phyloP scores from a whole-genome alignment of 2,113 vertebrate species.

The Proterorhinus semilunaris region DNA sequence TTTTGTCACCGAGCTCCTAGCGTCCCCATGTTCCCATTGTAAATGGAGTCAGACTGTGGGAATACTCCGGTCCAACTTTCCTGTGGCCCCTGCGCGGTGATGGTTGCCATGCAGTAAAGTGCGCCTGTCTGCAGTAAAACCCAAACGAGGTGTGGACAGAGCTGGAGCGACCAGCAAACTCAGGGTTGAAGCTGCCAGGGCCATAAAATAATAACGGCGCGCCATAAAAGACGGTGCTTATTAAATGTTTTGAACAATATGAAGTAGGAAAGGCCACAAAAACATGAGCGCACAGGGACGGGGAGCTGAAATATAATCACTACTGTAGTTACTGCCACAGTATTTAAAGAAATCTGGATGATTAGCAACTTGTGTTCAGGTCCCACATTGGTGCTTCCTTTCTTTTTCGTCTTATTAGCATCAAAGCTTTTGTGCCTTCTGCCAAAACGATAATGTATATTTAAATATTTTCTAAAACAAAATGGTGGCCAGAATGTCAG shows the following conservation, averaged over 20 bases:
- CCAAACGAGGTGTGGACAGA: constrained; percentile 71
- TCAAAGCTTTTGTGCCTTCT: too few relatives aligned
- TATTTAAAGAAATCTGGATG: too few relatives aligned
- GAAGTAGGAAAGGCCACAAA: constrained; percentile 25
- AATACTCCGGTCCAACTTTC: constrained; percentile 58
- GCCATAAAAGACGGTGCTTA: constrained; percentile 76
- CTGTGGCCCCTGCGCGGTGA: constrained; percentile 47
- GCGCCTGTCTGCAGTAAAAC: constrained; percentile 69
- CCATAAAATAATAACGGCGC: constrained; percentile 73
- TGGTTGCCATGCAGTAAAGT: constrained; percentile 64
- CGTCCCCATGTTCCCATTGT: constrained; percentile 18
- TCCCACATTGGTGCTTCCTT: too few relatives aligned
- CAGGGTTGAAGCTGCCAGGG: constrained; percentile 53
- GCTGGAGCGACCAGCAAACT: constrained; percentile 69
- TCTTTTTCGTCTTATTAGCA: too few relatives aligned
- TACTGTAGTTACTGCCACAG: not conserved
- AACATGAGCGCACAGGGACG: constrained; percentile 38
- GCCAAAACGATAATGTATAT: too few relatives aligned
- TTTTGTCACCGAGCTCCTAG: constrained; percentile 12
- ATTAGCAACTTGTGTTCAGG: too few relatives aligned
- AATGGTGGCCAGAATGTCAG: too few relatives aligned
- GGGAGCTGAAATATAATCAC: constrained; percentile 24
- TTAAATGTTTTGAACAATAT: constrained; percentile 78
- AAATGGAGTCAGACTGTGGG: constrained; percentile 50
- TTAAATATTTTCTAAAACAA: too few relatives aligned